These are phyloP conservation scores for Heliocidaris erythrogramma DNA, from an alignment of 35 echinoderm and acorn worm species.

Conservation along the genomic window DNA sequence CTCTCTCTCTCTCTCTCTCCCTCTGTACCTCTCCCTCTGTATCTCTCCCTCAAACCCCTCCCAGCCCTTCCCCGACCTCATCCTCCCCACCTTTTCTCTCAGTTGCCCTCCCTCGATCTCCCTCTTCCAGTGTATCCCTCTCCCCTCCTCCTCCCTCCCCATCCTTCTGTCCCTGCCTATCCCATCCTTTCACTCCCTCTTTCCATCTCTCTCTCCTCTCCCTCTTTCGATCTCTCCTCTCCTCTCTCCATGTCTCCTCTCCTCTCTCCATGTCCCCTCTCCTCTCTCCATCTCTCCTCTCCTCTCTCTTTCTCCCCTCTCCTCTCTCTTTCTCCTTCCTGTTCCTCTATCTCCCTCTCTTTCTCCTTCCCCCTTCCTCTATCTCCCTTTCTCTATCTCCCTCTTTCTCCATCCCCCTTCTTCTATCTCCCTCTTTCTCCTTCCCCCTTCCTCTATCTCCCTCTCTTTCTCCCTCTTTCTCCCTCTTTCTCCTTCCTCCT, in stretches of 20 bases:
- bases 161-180: not conserved
- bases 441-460: not conserved
- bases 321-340: not conserved
- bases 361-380: not conserved
- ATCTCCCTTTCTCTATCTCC: not conserved
- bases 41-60: not conserved
- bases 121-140: not conserved
- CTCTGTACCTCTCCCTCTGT: not conserved
- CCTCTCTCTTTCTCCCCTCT: not conserved
- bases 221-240: too few relatives aligned
- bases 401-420: not conserved
- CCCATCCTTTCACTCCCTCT: not conserved
- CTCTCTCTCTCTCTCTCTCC: not conserved
- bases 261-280: not conserved
- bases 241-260: too few relatives aligned
- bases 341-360: not conserved
- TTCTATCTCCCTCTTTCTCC: not conserved
- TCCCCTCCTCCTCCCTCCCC: not conserved
- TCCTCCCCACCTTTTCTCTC: not conserved
- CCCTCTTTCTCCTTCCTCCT: not conserved
- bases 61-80: not conserved
- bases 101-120: not conserved
- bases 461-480: too few relatives aligned
- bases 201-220: not conserved
- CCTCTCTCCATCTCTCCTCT: too few relatives aligned